Conservation (phyloP, 2,888 invertebrate genomes). For the Toxonevra muliebris region DNA sequence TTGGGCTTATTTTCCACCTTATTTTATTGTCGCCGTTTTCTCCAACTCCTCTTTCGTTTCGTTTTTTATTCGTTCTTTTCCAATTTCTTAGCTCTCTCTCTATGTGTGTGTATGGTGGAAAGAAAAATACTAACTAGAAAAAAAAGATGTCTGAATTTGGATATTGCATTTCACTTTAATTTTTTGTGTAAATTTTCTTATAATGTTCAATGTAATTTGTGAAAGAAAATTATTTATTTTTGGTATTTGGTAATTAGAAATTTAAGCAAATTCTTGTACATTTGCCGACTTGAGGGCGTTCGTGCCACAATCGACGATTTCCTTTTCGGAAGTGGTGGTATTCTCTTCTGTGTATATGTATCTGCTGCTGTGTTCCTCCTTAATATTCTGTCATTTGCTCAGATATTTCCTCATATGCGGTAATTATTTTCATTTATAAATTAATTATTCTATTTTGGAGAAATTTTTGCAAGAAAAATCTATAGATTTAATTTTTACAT, state of each 20-base stretch:
- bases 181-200: neutral
- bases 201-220: neutral
- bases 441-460: no score
- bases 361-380: constrained; percentile 8
- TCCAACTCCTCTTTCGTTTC: constrained; percentile 32
- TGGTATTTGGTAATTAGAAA: neutral
- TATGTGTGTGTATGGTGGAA: constrained; percentile 32
- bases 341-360: constrained; percentile 22
- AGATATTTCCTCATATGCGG: constrained; percentile 30
- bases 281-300: no score
- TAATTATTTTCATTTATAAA: constrained; percentile 21
- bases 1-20: constrained; percentile 40
- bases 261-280: no score
- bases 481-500: constrained; percentile 4
- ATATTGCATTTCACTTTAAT: constrained; percentile 15
- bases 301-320: no score
- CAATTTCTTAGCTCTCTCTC: constrained; percentile 34
- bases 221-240: neutral
- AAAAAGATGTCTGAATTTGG: constrained; percentile 38
- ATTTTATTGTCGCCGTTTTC: constrained; percentile 36
- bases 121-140: constrained; percentile 11
- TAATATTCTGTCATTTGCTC: constrained; percentile 9
- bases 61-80: constrained; percentile 36
- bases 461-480: no score
- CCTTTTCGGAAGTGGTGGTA: constrained; percentile 5